Percentiles rank a stretch among this genome's conserved stretches.
phyloP scores from a whole-genome alignment of 2,888 invertebrate genomes.

The Mesoligia furuncula region DNA sequence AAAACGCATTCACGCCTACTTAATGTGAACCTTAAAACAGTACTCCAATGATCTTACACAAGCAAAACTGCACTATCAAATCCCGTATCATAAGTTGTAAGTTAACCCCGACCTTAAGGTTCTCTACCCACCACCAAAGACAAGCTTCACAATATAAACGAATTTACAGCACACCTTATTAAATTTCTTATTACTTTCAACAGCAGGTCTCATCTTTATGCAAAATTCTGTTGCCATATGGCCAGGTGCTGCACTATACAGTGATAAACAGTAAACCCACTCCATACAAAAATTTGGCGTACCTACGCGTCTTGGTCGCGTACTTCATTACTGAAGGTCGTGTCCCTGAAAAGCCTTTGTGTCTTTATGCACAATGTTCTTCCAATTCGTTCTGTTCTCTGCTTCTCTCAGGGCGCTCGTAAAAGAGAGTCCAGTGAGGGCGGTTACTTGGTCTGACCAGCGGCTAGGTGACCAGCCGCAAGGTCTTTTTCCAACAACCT shows the following conservation, averaged over 20 bases:
- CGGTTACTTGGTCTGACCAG: not conserved
- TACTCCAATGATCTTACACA: not conserved
- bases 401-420: too few relatives aligned
- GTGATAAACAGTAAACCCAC: slow-evolving; percentile 24
- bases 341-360: not conserved
- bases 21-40: not conserved
- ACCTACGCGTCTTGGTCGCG: not conserved
- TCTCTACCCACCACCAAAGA: slow-evolving; percentile 45
- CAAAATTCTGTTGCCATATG: slow-evolving; percentile 60
- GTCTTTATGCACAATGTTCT: not conserved
- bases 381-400: not conserved
- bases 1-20: not conserved
- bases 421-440: too few relatives aligned
- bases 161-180: slow-evolving; percentile 64
- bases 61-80: slow-evolving; percentile 3
- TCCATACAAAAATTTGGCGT: not conserved
- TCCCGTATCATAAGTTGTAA: slow-evolving; percentile 11
- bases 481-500: not conserved
- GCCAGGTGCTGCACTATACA: slow-evolving; percentile 27
- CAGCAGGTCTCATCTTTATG: slow-evolving; percentile 62
- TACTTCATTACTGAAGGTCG: not conserved
- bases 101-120: slow-evolving; percentile 13
- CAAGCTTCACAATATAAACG: slow-evolving; percentile 54
- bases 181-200: slow-evolving; percentile 63
- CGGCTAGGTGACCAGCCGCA: not conserved